These are phyloP conservation scores for Caretta caretta DNA, from an alignment of 2,113 vertebrate genomes.

Conservation along the genomic window DNA sequence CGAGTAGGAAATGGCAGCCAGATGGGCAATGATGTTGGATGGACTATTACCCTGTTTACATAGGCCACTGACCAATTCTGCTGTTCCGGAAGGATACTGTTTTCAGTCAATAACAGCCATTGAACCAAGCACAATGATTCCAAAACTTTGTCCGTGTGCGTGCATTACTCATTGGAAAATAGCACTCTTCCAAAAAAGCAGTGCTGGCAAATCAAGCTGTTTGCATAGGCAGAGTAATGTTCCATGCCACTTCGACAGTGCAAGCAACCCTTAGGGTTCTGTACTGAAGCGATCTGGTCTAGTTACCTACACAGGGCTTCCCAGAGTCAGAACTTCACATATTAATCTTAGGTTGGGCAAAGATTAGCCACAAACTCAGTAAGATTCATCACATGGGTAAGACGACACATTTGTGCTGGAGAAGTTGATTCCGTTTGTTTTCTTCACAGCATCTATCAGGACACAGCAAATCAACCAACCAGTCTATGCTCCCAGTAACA, in stretches of 20 bases:
- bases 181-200: slow-evolving; percentile 41
- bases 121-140: slow-evolving; percentile 69
- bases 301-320: not conserved
- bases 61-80: slow-evolving; percentile 26
- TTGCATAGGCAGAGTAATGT: not conserved
- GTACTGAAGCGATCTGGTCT: slow-evolving; percentile 34
- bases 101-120: slow-evolving; percentile 72
- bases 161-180: slow-evolving; percentile 57
- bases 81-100: slow-evolving; percentile 57
- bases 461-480: not conserved
- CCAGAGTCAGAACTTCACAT: slow-evolving; percentile 55
- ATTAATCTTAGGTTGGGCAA: slow-evolving; percentile 59
- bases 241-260: slow-evolving; percentile 19
- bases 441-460: not conserved
- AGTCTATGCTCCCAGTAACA: not conserved
- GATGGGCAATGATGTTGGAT: not conserved
- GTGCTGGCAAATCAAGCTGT: not conserved
- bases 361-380: slow-evolving; percentile 17
- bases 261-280: slow-evolving; percentile 24
- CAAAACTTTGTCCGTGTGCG: slow-evolving; percentile 65
- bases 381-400: slow-evolving; percentile 9
- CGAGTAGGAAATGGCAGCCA: slow-evolving; percentile 24
- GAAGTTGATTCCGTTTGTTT: slow-evolving; percentile 20
- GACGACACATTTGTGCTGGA: not conserved
- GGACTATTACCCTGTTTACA: not conserved